A percentile compares a stretch with the other conserved stretches of the same genome.
These are phyloP conservation scores for Adelognathus sp. DNA, from an alignment of 2,888 invertebrate species.

Conservation along the genomic window DNA sequence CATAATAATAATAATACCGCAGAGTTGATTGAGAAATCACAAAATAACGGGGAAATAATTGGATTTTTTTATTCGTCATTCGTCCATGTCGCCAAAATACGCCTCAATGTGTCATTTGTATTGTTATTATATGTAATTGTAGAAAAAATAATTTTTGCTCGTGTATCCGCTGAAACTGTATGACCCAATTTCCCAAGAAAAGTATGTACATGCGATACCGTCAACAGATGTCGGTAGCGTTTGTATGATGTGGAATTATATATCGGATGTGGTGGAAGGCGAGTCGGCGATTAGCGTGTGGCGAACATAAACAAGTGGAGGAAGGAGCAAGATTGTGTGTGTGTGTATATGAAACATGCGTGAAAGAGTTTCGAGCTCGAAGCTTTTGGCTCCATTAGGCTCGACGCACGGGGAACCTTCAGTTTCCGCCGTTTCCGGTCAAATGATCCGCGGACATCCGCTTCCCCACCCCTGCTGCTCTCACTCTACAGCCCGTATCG, in stretches of 20 bases:
- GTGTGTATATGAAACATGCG: background rate
- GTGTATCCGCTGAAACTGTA: no score
- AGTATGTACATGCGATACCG: no score
- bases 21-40: no score
- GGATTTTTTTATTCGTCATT: no score
- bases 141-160: no score
- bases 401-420: conserved; percentile 73
- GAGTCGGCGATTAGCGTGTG: conserved; percentile 66
- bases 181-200: no score
- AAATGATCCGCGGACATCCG: conserved; percentile 79
- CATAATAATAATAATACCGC: no score
- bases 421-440: conserved; percentile 78
- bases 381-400: conserved; percentile 66
- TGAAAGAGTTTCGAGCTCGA: conserved; percentile 27
- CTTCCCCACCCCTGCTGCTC: conserved; percentile 45
- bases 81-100: no score
- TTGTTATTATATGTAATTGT: no score
- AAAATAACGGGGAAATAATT: no score
- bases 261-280: conserved; percentile 39
- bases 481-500: conserved; percentile 46
- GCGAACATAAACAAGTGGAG: conserved; percentile 50
- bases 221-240: no score
- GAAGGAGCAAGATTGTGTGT: background rate
- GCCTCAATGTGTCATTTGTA: no score
- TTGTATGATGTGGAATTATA: background rate